phyloP scores from a whole-genome alignment of 2,113 vertebrate species.

The Romanogobio albipinnatus region DNA sequence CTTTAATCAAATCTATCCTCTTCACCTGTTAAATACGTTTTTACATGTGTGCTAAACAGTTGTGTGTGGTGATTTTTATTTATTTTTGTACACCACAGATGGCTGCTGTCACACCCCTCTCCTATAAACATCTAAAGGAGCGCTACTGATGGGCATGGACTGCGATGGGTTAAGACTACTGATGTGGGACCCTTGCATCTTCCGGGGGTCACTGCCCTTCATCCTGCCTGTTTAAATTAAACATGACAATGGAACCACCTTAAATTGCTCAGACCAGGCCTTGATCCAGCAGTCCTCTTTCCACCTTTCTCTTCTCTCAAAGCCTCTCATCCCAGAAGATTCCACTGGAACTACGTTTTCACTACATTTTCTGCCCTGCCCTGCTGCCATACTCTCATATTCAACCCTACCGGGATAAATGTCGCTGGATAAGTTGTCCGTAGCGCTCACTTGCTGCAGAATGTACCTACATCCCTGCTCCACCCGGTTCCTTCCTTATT shows the following conservation, averaged over 20 bases:
- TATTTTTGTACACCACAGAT: constrained; percentile 60
- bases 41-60: neutral
- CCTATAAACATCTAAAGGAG: constrained; percentile 75
- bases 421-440: constrained; percentile 64
- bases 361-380: neutral
- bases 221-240: constrained; percentile 51
- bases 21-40: neutral
- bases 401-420: constrained; percentile 50
- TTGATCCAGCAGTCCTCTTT: neutral
- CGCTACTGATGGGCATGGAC: constrained; percentile 54
- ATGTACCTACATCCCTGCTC: neutral
- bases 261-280: constrained; percentile 29
- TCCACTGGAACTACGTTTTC: constrained; percentile 45
- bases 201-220: constrained; percentile 29
- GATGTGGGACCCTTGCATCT: constrained; percentile 20
- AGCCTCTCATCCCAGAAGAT: constrained; percentile 55
- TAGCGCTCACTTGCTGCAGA: constrained; percentile 30
- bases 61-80: constrained; percentile 31
- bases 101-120: constrained; percentile 69
- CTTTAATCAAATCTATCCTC: neutral
- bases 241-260: constrained; percentile 41
- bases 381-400: constrained; percentile 52
- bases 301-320: neutral
- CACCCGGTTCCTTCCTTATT: constrained; percentile 28
- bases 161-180: constrained; percentile 45